Evolutionary conservation across 2,888 invertebrate genomes (phyloP).

Genomic region (Rotaria magnacalcarata): DNA sequence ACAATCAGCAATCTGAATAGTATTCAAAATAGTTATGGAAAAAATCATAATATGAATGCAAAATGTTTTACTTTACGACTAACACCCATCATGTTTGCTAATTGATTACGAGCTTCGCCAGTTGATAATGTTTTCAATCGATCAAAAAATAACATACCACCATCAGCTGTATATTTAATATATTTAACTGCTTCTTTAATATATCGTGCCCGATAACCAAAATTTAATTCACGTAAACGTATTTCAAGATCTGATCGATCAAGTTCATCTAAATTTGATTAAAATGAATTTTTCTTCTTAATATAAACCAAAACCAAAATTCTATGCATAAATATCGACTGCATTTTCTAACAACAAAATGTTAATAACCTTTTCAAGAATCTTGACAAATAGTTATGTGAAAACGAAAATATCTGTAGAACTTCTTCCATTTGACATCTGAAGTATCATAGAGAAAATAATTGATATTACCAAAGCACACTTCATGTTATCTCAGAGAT

Average conservation of each 20-base stretch:
- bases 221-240: constrained; percentile 66
- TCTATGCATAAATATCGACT: too few relatives aligned
- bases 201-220: constrained; percentile 69
- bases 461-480: too few relatives aligned
- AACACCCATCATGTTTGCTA: constrained; percentile 78
- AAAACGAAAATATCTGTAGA: too few relatives aligned
- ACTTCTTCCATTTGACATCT: too few relatives aligned
- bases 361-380: too few relatives aligned
- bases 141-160: constrained; percentile 65
- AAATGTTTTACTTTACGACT: constrained; percentile 74
- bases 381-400: too few relatives aligned
- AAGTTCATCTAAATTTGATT: constrained; percentile 50
- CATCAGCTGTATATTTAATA: constrained; percentile 69
- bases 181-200: constrained; percentile 53
- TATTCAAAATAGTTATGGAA: too few relatives aligned
- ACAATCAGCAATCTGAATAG: constrained; percentile 81
- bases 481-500: too few relatives aligned
- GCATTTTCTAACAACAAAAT: too few relatives aligned
- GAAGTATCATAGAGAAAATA: too few relatives aligned
- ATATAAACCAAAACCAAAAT: too few relatives aligned
- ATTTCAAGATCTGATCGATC: constrained; percentile 66
- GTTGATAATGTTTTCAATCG: constrained; percentile 64
- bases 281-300: too few relatives aligned
- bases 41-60: background rate
- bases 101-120: constrained; percentile 68